These are phyloP conservation scores for Apodemia zela DNA, from an alignment of 2,888 invertebrate species.

Conservation along the genomic window DNA sequence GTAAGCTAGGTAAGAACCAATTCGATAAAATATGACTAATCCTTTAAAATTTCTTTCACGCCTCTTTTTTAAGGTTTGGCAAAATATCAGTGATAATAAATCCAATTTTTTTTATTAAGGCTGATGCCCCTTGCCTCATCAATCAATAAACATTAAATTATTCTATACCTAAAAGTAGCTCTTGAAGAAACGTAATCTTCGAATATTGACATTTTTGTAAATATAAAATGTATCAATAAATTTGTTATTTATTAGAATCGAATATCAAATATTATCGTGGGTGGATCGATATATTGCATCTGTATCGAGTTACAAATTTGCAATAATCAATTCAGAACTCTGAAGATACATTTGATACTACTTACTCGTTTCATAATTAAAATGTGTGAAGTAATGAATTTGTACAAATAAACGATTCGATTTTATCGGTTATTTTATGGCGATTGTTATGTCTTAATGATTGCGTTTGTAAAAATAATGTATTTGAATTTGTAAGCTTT, in stretches of 20 bases:
- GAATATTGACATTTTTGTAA: constrained; percentile 18
- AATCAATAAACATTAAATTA: constrained; percentile 3
- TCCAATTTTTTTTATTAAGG: not conserved
- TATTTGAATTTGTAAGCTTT: not conserved
- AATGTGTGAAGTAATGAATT: constrained; percentile 13
- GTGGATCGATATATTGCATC: constrained; percentile 30
- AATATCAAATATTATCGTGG: constrained; percentile 34
- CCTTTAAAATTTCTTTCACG: not conserved
- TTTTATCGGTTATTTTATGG: constrained; percentile 8
- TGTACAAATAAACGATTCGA: not conserved
- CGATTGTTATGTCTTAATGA: constrained; percentile 13
- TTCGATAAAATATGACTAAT: not conserved
- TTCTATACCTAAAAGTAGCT: constrained; percentile 7
- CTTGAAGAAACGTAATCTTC: constrained; percentile 11
- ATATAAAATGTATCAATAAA: constrained; percentile 33
- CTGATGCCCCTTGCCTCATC: not conserved
- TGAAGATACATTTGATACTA: constrained; percentile 1
- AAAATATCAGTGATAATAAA: not conserved
- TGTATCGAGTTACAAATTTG: constrained; percentile 13
- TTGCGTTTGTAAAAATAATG: constrained; percentile 3
- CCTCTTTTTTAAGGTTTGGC: not conserved
- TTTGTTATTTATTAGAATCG: constrained; percentile 34
- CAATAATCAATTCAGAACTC: constrained; percentile 4
- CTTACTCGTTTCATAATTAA: constrained; percentile 10
- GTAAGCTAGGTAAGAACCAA: not conserved